A percentile compares a stretch with the other conserved stretches of the same genome.
phyloP scores from a whole-genome alignment of 2,113 vertebrate species.

The Microtus montanus region DNA sequence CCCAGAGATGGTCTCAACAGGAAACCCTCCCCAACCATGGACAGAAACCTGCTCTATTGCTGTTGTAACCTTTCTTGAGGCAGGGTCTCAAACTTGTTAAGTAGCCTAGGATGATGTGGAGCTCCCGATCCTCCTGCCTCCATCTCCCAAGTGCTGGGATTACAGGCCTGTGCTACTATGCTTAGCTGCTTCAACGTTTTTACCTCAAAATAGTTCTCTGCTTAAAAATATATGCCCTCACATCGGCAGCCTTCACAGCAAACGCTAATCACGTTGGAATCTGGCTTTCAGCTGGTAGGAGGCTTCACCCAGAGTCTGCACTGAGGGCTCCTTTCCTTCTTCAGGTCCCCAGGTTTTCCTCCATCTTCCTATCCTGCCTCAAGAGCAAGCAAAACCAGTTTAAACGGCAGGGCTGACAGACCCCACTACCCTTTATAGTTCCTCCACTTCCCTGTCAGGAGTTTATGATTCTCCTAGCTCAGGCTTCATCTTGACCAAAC shows the following conservation, averaged over 20 bases:
- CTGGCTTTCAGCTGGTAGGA: neutral
- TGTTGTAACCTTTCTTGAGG: neutral
- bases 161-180: too few relatives aligned
- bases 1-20: neutral
- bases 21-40: neutral
- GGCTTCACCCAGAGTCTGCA: neutral
- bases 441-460: neutral
- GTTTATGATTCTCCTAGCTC: neutral
- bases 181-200: neutral
- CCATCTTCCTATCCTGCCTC: neutral
- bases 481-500: neutral
- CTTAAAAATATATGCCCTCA: neutral
- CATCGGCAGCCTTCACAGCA: neutral
- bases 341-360: neutral
- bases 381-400: neutral
- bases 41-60: neutral
- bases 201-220: neutral
- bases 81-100: neutral
- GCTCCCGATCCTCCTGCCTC: neutral
- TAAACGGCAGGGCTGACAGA: neutral
- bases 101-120: neutral
- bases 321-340: neutral
- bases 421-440: neutral
- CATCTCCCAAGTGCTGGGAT: neutral
- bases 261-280: neutral